Evolutionary conservation across 2,113 vertebrate genomes (phyloP).

Genomic region (Todiramphus saurophagus): DNA sequence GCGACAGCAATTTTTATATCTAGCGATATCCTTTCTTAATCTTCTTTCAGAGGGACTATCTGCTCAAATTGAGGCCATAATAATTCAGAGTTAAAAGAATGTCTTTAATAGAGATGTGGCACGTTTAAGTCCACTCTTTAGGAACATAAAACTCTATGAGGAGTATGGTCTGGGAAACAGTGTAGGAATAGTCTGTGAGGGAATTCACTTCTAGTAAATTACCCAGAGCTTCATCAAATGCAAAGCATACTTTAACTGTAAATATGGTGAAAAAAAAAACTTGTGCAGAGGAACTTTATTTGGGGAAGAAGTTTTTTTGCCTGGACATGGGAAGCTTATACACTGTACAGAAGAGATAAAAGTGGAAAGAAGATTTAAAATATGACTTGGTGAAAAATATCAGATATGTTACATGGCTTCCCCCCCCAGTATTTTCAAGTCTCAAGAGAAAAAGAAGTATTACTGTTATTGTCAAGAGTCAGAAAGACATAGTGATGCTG

Average conservation of each 20-base stretch:
- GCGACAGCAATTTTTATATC: neutral
- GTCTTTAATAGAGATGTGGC: neutral
- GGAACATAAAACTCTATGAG: neutral
- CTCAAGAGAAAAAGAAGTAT: neutral
- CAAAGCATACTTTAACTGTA: neutral
- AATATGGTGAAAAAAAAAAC: neutral
- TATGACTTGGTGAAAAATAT: neutral
- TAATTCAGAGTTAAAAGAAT: constrained; percentile 36
- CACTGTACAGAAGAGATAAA: neutral
- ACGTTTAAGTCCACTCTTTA: constrained; percentile 13
- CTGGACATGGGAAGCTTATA: neutral
- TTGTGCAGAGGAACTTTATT: neutral
- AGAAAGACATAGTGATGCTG: neutral
- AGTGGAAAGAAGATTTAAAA: neutral
- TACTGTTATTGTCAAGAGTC: neutral
- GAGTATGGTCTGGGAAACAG: neutral
- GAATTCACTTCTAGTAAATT: neutral
- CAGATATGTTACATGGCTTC: neutral
- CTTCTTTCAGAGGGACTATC: neutral
- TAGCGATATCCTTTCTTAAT: constrained; percentile 15
- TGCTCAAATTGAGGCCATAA: neutral
- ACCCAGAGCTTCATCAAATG: neutral
- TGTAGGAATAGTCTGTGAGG: neutral
- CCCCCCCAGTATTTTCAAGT: neutral
- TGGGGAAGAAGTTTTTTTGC: neutral